phyloP scores from a whole-genome alignment of 1,140 invertebrate species.

The Homalodisca vitripennis region DNA sequence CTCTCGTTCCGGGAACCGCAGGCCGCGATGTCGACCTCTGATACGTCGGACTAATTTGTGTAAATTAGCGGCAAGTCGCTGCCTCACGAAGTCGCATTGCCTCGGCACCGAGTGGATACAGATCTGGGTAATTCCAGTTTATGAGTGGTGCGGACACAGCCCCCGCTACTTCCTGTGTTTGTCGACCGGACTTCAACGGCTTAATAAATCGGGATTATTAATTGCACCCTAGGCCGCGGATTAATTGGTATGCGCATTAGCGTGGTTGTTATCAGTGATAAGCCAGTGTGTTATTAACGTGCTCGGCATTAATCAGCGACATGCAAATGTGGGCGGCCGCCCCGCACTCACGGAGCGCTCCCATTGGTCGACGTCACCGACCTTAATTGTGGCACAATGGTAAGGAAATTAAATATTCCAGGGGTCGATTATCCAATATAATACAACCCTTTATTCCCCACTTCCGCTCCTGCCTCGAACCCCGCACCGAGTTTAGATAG shows the following conservation, averaged over 20 bases:
- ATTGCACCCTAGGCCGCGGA: background rate
- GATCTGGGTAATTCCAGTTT: slow-evolving; percentile 9
- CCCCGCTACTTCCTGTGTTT: background rate
- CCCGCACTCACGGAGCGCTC: too few relatives aligned
- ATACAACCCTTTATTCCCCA: background rate
- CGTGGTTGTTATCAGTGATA: background rate
- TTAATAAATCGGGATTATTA: background rate
- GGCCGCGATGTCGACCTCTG: background rate
- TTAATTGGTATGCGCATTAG: background rate
- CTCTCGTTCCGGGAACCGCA: background rate
- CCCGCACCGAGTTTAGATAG: background rate
- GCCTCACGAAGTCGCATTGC: background rate
- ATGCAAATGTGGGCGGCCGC: background rate
- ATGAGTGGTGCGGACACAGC: background rate
- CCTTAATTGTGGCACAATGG: slow-evolving; percentile 12
- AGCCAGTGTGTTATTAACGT: background rate
- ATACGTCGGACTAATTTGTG: slow-evolving; percentile 16
- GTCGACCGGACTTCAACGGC: background rate
- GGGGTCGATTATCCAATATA: background rate
- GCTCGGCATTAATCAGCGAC: background rate
- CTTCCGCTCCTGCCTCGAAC: slow-evolving; percentile 13
- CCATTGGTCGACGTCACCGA: slow-evolving; percentile 4
- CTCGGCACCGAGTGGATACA: background rate
- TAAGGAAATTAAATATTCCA: slow-evolving; percentile 24
- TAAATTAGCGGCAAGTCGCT: slow-evolving; percentile 2